Conservation (phyloP, 2,113 vertebrate species). For the Aspiorhynchus laticeps region DNA sequence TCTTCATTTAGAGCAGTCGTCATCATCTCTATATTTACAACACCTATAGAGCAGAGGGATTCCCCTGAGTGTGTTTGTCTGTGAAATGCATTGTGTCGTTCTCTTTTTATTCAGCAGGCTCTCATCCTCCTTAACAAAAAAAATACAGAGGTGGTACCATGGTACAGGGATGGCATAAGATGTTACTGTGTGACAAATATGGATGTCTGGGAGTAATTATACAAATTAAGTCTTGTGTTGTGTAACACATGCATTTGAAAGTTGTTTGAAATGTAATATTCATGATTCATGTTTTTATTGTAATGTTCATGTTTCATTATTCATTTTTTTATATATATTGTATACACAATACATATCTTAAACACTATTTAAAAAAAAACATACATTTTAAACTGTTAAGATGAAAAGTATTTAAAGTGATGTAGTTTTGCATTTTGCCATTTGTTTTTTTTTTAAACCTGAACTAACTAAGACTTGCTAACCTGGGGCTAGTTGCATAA, state of each 20-base stretch:
- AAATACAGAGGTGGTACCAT: not conserved
- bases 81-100: not conserved
- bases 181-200: not conserved
- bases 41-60: slow-evolving; percentile 25
- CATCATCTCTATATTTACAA: slow-evolving; percentile 33
- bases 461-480: not conserved
- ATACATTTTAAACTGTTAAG: not conserved
- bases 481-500: no score
- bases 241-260: not conserved
- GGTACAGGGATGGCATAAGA: not conserved
- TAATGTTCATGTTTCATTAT: no score
- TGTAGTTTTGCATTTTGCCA: not conserved
- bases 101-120: not conserved
- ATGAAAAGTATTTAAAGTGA: not conserved
- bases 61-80: not conserved
- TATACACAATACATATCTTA: no score
- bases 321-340: no score
- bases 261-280: not conserved
- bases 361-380: not conserved
- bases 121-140: not conserved
- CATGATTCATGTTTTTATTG: not conserved
- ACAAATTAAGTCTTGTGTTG: not conserved
- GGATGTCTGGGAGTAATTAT: not conserved
- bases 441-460: not conserved
- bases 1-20: slow-evolving; percentile 24